These are phyloP conservation scores for Apeira syringaria DNA, from an alignment of 2,888 invertebrate genomes.

Conservation along the genomic window DNA sequence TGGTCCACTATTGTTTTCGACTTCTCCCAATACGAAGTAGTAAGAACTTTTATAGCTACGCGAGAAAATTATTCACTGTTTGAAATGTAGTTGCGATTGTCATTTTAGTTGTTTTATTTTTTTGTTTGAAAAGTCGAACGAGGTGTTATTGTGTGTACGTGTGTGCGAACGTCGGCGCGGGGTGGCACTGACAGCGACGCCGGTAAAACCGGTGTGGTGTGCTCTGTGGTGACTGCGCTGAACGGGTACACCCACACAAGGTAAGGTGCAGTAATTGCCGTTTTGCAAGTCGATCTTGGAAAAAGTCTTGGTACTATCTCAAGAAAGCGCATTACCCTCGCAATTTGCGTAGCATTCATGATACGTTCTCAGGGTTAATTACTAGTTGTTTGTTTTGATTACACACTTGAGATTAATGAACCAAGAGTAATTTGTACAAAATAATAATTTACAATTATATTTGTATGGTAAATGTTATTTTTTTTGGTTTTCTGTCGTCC, in stretches of 20 bases:
- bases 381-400: no score
- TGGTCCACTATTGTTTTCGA: slow-evolving; percentile 43
- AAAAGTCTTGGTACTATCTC: slow-evolving; percentile 54
- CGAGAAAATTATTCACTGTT: slow-evolving; percentile 11
- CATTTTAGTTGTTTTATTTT: slow-evolving; percentile 33
- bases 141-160: slow-evolving; percentile 22
- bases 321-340: slow-evolving; percentile 48
- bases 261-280: slow-evolving; percentile 49
- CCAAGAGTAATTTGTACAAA: no score
- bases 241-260: slow-evolving; percentile 31
- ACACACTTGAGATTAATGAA: no score
- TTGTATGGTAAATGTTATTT: no score
- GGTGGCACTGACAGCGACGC: slow-evolving; percentile 35
- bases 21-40: slow-evolving; percentile 38
- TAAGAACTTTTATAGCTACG: slow-evolving; percentile 33
- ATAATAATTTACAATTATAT: no score
- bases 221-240: no score
- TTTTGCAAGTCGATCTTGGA: slow-evolving; percentile 54
- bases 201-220: slow-evolving; percentile 47
- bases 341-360: slow-evolving; percentile 9
- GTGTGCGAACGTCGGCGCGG: slow-evolving; percentile 30
- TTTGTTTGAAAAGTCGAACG: slow-evolving; percentile 17
- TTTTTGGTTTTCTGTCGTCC: no score
- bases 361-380: slow-evolving; percentile 27
- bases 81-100: slow-evolving; percentile 16